Conservation (phyloP, 2,797 vertebrate genomes). For the Phaenicophaeus curvirostris region DNA sequence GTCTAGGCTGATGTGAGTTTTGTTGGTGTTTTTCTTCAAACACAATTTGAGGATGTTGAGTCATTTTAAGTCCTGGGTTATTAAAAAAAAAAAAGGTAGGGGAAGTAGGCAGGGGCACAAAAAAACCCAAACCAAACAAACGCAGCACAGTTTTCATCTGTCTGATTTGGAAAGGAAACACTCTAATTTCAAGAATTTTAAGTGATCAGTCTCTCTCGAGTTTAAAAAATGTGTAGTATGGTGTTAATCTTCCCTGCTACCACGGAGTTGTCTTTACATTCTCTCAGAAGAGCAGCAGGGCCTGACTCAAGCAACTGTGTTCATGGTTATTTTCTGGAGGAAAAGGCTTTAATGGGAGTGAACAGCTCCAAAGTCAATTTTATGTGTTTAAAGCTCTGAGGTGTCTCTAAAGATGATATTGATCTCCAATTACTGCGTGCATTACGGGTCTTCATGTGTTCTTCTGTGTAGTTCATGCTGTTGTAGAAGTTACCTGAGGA, state of each 20-base stretch:
- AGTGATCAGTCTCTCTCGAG: neutral
- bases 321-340: neutral
- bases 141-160: neutral
- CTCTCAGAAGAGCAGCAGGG: neutral
- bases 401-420: neutral
- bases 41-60: slow-evolving; percentile 66
- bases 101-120: neutral
- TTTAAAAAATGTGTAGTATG: neutral
- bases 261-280: neutral
- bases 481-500: neutral
- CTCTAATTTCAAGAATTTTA: neutral
- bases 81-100: neutral
- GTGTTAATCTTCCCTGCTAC: neutral
- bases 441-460: neutral
- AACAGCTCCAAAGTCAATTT: neutral
- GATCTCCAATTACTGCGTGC: neutral
- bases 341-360: neutral
- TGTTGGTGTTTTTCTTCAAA: slow-evolving; percentile 39
- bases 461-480: neutral
- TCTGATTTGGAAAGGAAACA: neutral
- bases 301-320: neutral
- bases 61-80: slow-evolving; percentile 35
- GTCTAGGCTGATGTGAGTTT: neutral
- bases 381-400: neutral
- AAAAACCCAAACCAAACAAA: neutral